Conservation (phyloP, 2,888 invertebrate species). For the Cepaea hortensis region DNA sequence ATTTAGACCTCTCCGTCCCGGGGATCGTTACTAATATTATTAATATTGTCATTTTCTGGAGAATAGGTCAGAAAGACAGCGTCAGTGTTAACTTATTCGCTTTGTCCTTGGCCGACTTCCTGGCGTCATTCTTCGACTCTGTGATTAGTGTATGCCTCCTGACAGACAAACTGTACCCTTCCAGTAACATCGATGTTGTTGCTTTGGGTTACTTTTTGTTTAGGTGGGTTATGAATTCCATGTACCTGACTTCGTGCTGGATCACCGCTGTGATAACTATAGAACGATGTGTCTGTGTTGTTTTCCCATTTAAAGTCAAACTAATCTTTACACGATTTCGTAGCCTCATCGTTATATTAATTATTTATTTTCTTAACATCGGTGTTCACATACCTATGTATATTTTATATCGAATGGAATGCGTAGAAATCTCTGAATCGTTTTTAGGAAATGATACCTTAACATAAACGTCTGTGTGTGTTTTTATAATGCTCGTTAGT, state of each 20-base stretch:
- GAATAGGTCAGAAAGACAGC: neutral
- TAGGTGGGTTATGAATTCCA: neutral
- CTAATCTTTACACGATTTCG: conserved; percentile 11
- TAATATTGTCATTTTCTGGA: neutral
- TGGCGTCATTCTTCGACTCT: neutral
- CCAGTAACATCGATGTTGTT: neutral
- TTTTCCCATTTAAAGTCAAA: conserved; percentile 19
- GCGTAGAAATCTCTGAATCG: neutral
- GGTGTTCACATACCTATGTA: neutral
- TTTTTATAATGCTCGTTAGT: neutral
- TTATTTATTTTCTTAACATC: neutral
- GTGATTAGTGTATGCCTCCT: neutral
- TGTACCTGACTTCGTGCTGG: conserved; percentile 26
- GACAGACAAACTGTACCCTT: neutral
- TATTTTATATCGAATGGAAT: neutral
- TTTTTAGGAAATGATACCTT: too few relatives aligned
- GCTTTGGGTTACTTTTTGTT: neutral
- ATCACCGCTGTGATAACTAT: conserved; percentile 29
- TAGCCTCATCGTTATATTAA: neutral
- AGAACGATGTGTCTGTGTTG: conserved; percentile 31
- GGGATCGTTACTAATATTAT: conserved; percentile 23
- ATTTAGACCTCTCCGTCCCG: neutral
- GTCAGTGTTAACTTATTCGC: neutral
- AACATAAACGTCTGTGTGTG: neutral
- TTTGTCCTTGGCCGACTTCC: conserved; percentile 18